These are phyloP conservation scores for Trinorchestia longiramus DNA, from an alignment of 1,140 invertebrate species.

Conservation along the genomic window DNA sequence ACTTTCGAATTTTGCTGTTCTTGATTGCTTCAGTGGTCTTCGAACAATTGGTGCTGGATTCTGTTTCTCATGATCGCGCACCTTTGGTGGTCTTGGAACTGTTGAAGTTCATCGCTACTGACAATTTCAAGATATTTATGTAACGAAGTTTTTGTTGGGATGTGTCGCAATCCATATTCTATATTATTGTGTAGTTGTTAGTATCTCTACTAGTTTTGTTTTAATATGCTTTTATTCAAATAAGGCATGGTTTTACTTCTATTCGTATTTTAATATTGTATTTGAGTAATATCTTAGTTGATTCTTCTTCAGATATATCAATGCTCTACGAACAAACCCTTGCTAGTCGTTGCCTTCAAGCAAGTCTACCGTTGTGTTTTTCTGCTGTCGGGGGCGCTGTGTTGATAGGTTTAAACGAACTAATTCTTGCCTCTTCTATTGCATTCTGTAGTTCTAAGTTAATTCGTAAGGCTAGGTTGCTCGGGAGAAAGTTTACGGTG, in stretches of 20 bases:
- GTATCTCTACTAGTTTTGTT: background rate
- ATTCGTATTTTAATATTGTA: background rate
- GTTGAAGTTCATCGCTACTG: background rate
- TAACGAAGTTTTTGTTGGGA: background rate
- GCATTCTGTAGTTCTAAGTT: background rate
- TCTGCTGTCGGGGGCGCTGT: background rate
- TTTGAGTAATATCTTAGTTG: background rate
- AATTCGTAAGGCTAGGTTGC: background rate
- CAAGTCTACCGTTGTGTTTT: no score
- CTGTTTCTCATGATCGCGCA: no score
- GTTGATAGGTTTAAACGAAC: background rate
- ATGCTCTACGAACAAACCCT: background rate
- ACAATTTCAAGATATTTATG: background rate
- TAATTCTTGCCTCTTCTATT: background rate
- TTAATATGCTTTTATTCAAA: background rate
- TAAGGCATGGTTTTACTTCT: background rate
- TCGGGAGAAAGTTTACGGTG: background rate
- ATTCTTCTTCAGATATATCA: conserved; percentile 49
- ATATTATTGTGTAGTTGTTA: background rate
- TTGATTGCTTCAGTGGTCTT: background rate
- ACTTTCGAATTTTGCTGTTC: background rate
- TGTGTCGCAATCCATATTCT: background rate
- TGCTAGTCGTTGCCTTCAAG: background rate
- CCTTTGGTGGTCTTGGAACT: background rate
- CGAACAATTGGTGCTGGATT: no score